A percentile compares a stretch with the other conserved stretches of the same genome.
phyloP scores from a whole-genome alignment of 2,888 invertebrate genomes.

The Fabriciana adippe region DNA sequence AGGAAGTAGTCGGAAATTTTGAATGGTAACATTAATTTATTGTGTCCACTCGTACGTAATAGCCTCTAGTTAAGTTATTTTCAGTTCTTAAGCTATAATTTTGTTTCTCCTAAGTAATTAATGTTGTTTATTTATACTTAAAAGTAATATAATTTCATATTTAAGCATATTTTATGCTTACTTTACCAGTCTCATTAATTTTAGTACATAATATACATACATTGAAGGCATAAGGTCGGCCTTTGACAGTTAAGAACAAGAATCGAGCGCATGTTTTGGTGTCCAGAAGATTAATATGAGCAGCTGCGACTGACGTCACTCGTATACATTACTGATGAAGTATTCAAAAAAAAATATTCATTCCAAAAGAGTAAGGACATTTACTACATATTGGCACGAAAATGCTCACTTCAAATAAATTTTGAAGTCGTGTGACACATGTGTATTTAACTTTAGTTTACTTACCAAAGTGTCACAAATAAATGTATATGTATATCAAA shows the following conservation, averaged over 20 bases:
- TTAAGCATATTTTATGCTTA: conserved; percentile 8
- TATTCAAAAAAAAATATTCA: conserved; percentile 28
- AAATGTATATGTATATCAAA: no score
- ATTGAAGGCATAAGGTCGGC: conserved; percentile 24
- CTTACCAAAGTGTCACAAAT: no score
- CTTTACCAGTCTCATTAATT: conserved; percentile 14
- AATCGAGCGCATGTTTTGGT: conserved; percentile 36
- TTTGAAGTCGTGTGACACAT: neutral
- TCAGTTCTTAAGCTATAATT: no score
- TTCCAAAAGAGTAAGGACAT: conserved; percentile 9
- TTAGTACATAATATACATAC: conserved; percentile 16
- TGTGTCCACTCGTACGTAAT: no score
- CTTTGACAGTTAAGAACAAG: conserved; percentile 32
- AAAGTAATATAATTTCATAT: no score
- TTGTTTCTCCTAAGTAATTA: no score
- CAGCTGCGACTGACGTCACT: conserved; percentile 42
- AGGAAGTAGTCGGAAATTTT: no score
- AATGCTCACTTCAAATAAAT: neutral
- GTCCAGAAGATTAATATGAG: conserved; percentile 28
- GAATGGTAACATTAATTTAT: no score
- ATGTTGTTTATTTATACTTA: no score
- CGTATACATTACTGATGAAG: conserved; percentile 21
- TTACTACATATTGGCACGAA: conserved; percentile 16
- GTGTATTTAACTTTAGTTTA: no score
- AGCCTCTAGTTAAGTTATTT: no score